Conservation (phyloP, 2,888 invertebrate species). For the Parnassius orleans region DNA sequence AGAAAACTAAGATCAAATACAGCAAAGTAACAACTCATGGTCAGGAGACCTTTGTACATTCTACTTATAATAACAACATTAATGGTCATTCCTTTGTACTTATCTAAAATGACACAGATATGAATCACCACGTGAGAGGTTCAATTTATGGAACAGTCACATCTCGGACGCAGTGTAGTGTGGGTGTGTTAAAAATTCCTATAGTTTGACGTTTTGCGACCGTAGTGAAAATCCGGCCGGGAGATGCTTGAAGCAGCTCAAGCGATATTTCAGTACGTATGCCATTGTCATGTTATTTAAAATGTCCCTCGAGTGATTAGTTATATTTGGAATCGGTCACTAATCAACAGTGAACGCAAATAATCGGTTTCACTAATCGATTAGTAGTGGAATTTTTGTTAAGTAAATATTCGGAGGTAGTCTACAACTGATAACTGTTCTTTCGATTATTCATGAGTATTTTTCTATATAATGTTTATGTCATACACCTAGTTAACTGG, state of each 20-base stretch:
- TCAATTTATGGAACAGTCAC: constrained; percentile 11
- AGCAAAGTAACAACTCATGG: too few species aligned
- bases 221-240: background rate
- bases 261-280: constrained; percentile 24
- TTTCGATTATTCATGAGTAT: too few species aligned
- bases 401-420: constrained; percentile 7
- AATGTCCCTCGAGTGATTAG: background rate
- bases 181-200: constrained; percentile 7
- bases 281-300: constrained; percentile 3
- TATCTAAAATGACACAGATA: constrained; percentile 19
- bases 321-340: background rate
- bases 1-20: too few species aligned
- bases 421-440: background rate
- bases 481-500: too few species aligned
- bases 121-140: constrained; percentile 11
- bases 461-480: too few species aligned
- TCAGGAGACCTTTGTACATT: background rate
- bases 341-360: background rate
- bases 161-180: constrained; percentile 15
- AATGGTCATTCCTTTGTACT: constrained; percentile 11
- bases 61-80: too few species aligned
- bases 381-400: constrained; percentile 2
- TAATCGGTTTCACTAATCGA: constrained; percentile 6
- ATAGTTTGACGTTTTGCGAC: constrained; percentile 2
- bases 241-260: constrained; percentile 15